These are phyloP conservation scores for Oceanodroma tethys DNA, from an alignment of 2,113 vertebrate species.

Conservation along the genomic window DNA sequence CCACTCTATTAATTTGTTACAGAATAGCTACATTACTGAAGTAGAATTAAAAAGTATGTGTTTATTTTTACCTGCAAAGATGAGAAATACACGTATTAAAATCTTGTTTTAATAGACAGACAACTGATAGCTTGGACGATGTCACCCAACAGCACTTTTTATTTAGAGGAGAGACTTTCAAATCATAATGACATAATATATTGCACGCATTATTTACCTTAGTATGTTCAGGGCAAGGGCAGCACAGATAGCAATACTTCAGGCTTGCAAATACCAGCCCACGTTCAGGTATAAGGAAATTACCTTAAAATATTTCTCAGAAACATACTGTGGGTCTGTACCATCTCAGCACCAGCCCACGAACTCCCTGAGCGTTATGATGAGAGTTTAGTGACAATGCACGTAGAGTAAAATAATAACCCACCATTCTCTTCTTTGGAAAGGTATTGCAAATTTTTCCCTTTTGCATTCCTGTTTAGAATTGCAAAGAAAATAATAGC, in stretches of 20 bases:
- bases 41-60: background rate
- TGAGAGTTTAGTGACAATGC: background rate
- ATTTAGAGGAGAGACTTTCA: background rate
- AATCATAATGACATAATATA: background rate
- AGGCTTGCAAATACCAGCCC: background rate
- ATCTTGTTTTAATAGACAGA: background rate
- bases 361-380: accelerated
- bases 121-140: background rate
- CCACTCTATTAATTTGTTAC: background rate
- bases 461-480: background rate
- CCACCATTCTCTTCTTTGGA: background rate
- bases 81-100: background rate
- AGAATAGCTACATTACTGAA: background rate
- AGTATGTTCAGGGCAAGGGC: background rate
- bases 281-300: background rate
- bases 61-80: background rate
- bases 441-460: background rate
- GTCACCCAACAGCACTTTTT: background rate
- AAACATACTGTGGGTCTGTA: background rate
- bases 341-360: background rate
- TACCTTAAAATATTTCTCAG: background rate
- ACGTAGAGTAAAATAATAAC: background rate
- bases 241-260: background rate
- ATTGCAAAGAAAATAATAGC: background rate
- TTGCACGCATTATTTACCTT: background rate